These are phyloP conservation scores for Cynopterus sphinx DNA, from an alignment of 2,797 vertebrate genomes.

Conservation along the genomic window DNA sequence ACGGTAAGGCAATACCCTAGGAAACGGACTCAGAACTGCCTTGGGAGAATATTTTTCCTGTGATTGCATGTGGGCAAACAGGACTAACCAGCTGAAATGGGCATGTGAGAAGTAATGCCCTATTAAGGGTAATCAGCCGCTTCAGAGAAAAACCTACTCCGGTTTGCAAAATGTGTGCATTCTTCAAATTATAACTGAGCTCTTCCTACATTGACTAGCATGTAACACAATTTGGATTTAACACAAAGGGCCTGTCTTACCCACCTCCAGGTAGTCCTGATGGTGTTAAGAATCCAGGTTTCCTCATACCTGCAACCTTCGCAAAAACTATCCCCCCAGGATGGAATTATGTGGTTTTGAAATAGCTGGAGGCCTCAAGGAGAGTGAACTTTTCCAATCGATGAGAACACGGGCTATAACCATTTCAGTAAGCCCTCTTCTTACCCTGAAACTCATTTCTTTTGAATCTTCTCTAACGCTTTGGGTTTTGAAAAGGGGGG, in stretches of 20 bases:
- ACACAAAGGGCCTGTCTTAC: background rate
- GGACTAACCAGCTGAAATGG: background rate
- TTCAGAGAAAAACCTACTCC: constrained; percentile 4
- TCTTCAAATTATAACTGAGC: background rate
- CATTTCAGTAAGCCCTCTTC: background rate
- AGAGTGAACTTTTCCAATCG: background rate
- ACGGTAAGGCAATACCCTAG: background rate
- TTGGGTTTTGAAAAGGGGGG: background rate
- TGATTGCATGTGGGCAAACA: background rate
- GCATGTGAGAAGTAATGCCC: constrained; percentile 19
- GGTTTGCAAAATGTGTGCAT: background rate
- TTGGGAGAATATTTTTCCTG: background rate
- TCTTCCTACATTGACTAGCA: background rate
- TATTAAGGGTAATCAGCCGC: background rate
- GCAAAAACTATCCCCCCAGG: background rate
- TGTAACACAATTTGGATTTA: background rate
- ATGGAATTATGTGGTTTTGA: background rate
- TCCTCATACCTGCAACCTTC: background rate
- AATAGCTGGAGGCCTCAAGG: background rate
- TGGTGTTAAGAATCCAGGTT: background rate
- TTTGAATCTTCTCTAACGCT: background rate
- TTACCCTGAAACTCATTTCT: background rate
- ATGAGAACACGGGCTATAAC: background rate
- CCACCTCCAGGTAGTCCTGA: background rate
- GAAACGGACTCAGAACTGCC: background rate